Evolutionary conservation across 2,113 vertebrate genomes (phyloP).

Genomic region (Hemibagrus wyckioides): DNA sequence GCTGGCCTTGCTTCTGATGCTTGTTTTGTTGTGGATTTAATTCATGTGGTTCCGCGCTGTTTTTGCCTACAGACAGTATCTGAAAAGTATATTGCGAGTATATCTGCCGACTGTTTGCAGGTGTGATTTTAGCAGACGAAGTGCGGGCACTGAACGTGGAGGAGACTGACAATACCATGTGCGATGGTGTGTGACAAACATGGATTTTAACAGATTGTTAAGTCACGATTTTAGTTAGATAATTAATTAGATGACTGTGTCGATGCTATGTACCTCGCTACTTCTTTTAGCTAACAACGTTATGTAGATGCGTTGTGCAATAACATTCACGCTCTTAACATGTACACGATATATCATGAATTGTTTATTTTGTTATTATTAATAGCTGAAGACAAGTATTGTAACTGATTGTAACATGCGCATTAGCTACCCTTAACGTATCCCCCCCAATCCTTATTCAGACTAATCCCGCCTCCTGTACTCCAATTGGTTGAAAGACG

Average conservation of each 20-base stretch:
- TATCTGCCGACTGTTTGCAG: not conserved
- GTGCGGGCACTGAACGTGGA: not conserved
- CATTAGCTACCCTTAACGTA: not conserved
- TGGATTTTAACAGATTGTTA: not conserved
- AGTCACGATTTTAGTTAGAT: not conserved
- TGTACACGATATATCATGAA: too few relatives aligned
- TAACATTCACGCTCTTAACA: not conserved
- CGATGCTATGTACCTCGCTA: not conserved
- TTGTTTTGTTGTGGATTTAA: not conserved
- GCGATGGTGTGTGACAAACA: constrained; percentile 14
- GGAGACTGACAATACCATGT: constrained; percentile 18
- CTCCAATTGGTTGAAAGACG: not conserved
- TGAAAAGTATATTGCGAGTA: not conserved
- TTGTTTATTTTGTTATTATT: not conserved
- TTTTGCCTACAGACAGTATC: not conserved
- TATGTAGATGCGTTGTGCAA: not conserved
- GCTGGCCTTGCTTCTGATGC: not conserved
- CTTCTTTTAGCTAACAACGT: not conserved
- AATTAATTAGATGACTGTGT: not conserved
- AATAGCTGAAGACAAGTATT: not conserved
- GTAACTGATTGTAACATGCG: not conserved
- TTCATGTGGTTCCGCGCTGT: not conserved
- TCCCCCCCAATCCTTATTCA: not conserved
- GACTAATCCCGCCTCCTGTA: not conserved
- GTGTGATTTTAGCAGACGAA: not conserved